Evolutionary conservation across 1,140 invertebrate species (phyloP).

Genomic region (Euura saliciscinereae): DNA sequence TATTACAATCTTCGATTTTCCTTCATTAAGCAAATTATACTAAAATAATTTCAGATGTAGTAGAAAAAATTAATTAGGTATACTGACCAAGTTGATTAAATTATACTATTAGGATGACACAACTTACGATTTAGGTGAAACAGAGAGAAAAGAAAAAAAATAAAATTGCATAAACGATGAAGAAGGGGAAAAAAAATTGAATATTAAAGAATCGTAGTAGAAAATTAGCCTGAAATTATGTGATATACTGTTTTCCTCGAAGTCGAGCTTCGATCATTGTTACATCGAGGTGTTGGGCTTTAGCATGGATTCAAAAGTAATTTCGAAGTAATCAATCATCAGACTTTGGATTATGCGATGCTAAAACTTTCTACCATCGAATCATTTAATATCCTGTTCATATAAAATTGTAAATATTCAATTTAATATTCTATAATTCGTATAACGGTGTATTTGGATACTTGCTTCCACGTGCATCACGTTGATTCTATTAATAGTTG

Average conservation of each 20-base stretch:
- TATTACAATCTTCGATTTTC: too few relatives aligned
- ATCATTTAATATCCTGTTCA: conserved; percentile 26
- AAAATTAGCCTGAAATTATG: conserved; percentile 54
- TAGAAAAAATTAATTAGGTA: too few relatives aligned
- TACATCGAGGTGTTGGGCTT: conserved; percentile 29
- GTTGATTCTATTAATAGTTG: not conserved
- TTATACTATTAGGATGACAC: too few relatives aligned
- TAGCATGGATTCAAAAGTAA: too few relatives aligned
- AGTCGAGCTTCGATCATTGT: conserved; percentile 56
- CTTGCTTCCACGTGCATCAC: conserved; percentile 19
- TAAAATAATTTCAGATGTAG: too few relatives aligned
- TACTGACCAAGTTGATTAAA: too few relatives aligned
- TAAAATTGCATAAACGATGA: not conserved
- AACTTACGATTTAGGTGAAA: too few relatives aligned
- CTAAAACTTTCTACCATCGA: too few relatives aligned
- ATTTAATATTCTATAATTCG: conserved; percentile 34
- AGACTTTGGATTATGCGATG: too few relatives aligned
- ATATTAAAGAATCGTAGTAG: conserved; percentile 3
- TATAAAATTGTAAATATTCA: conserved; percentile 55
- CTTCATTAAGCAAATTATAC: too few relatives aligned
- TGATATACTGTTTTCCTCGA: conserved; percentile 55
- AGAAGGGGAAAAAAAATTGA: not conserved
- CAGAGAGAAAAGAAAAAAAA: not conserved
- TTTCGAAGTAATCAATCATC: too few relatives aligned
- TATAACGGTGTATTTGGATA: conserved; percentile 12